phyloP scores from a whole-genome alignment of 1,140 invertebrate genomes.

The Anastrepha obliqua region DNA sequence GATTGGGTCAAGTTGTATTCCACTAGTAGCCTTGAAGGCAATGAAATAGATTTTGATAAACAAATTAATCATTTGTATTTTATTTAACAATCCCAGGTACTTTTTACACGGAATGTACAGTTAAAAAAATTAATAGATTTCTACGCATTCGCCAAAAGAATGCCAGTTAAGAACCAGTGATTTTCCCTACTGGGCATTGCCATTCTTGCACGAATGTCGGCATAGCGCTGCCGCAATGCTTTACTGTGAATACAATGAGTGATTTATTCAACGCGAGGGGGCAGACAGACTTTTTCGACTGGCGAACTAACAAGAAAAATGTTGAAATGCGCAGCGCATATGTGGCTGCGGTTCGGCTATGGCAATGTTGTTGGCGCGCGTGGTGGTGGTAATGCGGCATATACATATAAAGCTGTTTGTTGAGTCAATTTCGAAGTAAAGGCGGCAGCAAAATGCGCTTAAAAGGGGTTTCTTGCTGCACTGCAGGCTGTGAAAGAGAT shows the following conservation, averaged over 20 bases:
- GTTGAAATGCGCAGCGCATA: constrained; percentile 10
- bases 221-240: background rate
- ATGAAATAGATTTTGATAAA: too few species aligned
- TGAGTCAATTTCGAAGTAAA: background rate
- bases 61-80: too few species aligned
- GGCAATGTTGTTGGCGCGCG: background rate
- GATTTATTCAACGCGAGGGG: constrained; percentile 24
- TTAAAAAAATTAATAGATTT: too few species aligned
- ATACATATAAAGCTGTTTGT: background rate
- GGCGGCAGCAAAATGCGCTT: constrained; percentile 20
- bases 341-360: background rate
- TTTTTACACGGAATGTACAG: too few species aligned
- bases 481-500: constrained; percentile 3
- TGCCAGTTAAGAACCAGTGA: background rate
- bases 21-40: too few species aligned
- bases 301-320: constrained; percentile 22
- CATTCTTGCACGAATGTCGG: background rate
- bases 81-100: too few species aligned
- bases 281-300: constrained; percentile 13
- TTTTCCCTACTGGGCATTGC: background rate
- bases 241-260: constrained; percentile 16
- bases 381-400: constrained; percentile 33
- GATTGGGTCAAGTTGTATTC: too few species aligned
- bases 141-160: background rate
- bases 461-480: constrained; percentile 5